Conservation (phyloP, 2,888 invertebrate genomes). For the Calliopum simillimum region DNA sequence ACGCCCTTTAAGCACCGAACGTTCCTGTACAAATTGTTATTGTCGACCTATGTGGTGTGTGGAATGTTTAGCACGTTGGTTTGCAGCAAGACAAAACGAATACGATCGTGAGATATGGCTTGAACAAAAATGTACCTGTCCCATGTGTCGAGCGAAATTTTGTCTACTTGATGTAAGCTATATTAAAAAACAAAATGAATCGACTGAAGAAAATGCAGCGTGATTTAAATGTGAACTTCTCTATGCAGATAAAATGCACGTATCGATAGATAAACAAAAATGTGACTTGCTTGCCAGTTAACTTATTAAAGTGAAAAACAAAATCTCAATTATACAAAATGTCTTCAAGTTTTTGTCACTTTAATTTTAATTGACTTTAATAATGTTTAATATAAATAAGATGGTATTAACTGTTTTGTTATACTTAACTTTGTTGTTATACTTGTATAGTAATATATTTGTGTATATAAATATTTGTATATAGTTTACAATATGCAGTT, state of each 20-base stretch:
- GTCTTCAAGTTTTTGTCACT: too few relatives aligned
- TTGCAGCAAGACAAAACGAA: constrained; percentile 83
- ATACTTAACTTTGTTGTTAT: too few relatives aligned
- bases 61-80: constrained; percentile 88
- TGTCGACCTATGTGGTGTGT: constrained; percentile 93
- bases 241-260: too few relatives aligned
- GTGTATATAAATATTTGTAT: constrained; percentile 7
- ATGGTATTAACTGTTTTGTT: neutral
- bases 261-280: too few relatives aligned
- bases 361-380: neutral
- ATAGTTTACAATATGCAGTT: constrained; percentile 38
- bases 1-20: constrained; percentile 59
- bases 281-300: too few relatives aligned
- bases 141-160: constrained; percentile 86
- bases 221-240: neutral
- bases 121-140: constrained; percentile 85
- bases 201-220: constrained; percentile 3
- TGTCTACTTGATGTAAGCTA: constrained; percentile 86
- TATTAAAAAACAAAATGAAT: constrained; percentile 47
- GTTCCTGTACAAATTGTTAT: constrained; percentile 71
- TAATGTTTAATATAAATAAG: constrained; percentile 1
- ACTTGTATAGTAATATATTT: neutral
- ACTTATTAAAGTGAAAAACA: too few relatives aligned
- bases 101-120: constrained; percentile 81
- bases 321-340: too few relatives aligned